Conservation (phyloP, 2,113 vertebrate species). For the Alethe diademata region DNA sequence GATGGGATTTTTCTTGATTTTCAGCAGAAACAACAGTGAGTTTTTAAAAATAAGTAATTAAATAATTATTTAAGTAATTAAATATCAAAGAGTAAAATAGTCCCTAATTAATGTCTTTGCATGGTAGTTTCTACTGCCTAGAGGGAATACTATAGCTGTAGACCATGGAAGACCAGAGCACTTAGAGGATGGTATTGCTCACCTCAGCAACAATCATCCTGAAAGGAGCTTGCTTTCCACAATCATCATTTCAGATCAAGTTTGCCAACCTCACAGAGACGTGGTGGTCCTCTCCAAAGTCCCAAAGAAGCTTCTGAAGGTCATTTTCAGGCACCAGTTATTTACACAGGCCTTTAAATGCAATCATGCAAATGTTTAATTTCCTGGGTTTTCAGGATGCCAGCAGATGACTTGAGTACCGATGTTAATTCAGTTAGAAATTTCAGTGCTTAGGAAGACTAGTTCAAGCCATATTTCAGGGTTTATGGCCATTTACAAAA, state of each 20-base stretch:
- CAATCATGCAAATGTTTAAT: background rate
- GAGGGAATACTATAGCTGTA: background rate
- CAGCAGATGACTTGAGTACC: background rate
- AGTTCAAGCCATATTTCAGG: background rate
- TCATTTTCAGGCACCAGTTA: background rate
- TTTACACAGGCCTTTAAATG: background rate
- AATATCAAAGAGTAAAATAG: background rate
- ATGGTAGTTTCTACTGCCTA: background rate
- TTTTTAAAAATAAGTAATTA: no score
- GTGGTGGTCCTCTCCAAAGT: background rate
- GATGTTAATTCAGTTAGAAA: background rate
- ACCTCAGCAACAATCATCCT: background rate
- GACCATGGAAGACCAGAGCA: background rate
- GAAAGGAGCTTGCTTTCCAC: background rate
- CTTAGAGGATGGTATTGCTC: background rate
- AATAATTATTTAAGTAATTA: background rate
- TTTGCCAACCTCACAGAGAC: background rate
- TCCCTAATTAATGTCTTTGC: background rate
- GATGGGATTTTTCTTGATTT: background rate
- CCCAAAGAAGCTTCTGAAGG: background rate
- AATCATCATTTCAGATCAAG: background rate
- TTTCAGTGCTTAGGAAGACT: background rate
- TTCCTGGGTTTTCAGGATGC: background rate
- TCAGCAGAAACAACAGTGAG: background rate
- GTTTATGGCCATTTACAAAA: background rate